phyloP scores from a whole-genome alignment of 2,113 vertebrate genomes.

The Coptodon rendalli region DNA sequence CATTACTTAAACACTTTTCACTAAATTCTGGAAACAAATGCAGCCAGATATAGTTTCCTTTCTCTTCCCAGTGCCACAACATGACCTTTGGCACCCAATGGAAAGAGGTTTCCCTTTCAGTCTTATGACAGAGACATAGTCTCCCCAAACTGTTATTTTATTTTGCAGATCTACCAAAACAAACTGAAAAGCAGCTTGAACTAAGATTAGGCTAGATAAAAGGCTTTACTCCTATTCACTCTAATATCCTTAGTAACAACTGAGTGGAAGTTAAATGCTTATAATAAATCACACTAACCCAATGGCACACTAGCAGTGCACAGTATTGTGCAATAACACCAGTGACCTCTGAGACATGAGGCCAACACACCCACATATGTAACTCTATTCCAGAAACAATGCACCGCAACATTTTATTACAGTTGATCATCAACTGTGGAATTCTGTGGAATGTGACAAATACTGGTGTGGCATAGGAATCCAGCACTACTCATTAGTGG shows the following conservation, averaged over 20 bases:
- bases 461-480: neutral
- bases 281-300: neutral
- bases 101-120: neutral
- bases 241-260: neutral
- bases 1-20: neutral
- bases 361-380: neutral
- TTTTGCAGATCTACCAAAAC: neutral
- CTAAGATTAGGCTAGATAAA: neutral
- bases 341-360: neutral
- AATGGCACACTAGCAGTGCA: neutral
- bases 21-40: neutral
- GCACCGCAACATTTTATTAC: neutral
- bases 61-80: neutral
- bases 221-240: neutral
- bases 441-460: neutral
- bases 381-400: neutral
- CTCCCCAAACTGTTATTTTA: constrained; percentile 4
- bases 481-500: neutral
- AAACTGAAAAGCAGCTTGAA: neutral
- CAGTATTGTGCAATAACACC: neutral
- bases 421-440: constrained; percentile 1
- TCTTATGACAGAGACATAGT: neutral
- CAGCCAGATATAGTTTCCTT: neutral
- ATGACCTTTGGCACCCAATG: neutral
- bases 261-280: neutral